These are phyloP conservation scores for Anarhynchus alexandrinus DNA, from an alignment of 2,113 vertebrate genomes.

Conservation along the genomic window DNA sequence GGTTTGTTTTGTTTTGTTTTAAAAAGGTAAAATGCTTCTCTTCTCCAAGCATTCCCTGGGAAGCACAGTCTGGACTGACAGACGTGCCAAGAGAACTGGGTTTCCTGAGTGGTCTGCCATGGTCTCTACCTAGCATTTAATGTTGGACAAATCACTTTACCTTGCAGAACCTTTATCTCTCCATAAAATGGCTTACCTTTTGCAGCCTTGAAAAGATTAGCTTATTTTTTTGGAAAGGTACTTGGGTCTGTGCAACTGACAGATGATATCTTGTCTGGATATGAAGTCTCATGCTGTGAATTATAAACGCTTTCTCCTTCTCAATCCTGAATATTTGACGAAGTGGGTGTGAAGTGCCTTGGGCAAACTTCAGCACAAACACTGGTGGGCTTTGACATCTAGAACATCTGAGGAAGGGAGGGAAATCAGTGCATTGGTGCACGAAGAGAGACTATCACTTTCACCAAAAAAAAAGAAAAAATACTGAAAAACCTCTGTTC, in stretches of 20 bases:
- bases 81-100: neutral
- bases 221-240: neutral
- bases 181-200: neutral
- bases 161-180: neutral
- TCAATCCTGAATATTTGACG: neutral
- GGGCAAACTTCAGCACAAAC: neutral
- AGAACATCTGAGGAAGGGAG: neutral
- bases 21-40: neutral
- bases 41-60: neutral
- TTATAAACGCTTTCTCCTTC: neutral
- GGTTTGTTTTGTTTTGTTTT: neutral
- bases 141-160: neutral
- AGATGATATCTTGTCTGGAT: conserved; percentile 16
- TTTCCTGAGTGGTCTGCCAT: neutral
- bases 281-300: conserved; percentile 24
- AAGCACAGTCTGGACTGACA: conserved; percentile 28
- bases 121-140: neutral
- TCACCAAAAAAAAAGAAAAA: neutral
- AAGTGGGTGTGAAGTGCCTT: conserved; percentile 21
- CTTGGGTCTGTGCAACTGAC: neutral
- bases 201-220: neutral
- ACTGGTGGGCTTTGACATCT: conserved; percentile 19
- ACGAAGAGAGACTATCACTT: neutral
- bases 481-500: neutral
- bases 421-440: neutral